Conservation (phyloP, 2,797 vertebrate species). For the Dendrocincla fuliginosa region DNA sequence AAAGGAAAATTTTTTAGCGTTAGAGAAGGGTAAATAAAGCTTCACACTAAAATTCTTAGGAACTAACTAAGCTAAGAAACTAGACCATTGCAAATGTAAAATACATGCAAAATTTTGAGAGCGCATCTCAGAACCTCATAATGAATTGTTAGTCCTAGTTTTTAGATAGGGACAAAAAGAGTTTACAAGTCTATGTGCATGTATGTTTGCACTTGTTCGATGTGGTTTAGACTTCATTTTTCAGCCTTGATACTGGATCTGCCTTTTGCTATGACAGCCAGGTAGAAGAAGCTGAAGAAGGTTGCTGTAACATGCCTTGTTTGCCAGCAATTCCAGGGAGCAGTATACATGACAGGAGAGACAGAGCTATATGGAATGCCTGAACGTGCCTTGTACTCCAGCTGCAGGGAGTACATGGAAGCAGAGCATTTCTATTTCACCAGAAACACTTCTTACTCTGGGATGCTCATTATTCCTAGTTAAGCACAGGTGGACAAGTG, state of each 20-base stretch:
- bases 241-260: background rate
- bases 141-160: background rate
- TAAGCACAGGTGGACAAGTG: background rate
- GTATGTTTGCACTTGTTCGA: background rate
- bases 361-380: background rate
- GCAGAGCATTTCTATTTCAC: background rate
- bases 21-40: slow-evolving; percentile 15
- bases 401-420: background rate
- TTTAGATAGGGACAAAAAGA: background rate
- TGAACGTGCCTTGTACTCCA: background rate
- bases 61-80: background rate
- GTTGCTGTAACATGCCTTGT: background rate
- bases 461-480: background rate
- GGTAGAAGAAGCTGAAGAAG: background rate
- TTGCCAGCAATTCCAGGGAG: background rate
- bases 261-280: background rate
- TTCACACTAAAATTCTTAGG: background rate
- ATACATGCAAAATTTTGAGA: background rate
- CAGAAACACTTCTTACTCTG: background rate
- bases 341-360: background rate
- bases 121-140: background rate
- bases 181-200: fast-evolving
- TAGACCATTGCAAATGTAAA: background rate
- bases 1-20: slow-evolving; percentile 27
- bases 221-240: background rate